Conservation (phyloP, 2,113 vertebrate species). For the Gallinago media region DNA sequence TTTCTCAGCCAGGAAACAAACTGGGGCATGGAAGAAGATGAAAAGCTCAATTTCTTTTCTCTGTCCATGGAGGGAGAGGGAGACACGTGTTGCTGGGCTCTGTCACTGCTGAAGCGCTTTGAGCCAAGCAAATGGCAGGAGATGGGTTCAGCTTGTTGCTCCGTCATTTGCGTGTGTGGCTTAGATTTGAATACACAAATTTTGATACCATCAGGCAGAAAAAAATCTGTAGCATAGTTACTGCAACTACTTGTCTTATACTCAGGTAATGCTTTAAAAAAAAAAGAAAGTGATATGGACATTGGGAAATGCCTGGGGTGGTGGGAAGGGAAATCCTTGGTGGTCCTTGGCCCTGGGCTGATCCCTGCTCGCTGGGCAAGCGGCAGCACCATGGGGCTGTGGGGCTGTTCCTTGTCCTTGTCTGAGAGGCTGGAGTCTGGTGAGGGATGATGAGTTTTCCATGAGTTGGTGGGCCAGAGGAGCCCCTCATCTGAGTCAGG, state of each 20-base stretch:
- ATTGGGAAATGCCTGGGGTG: background rate
- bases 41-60: background rate
- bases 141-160: background rate
- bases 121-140: background rate
- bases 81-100: accelerated
- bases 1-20: background rate
- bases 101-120: background rate
- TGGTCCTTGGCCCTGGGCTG: background rate
- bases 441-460: background rate
- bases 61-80: background rate
- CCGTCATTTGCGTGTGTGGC: background rate
- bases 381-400: accelerated
- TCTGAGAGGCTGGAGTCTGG: background rate
- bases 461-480: background rate
- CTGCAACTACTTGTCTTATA: background rate
- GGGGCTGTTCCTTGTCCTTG: background rate
- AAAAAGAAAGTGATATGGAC: accelerated
- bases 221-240: background rate
- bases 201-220: background rate
- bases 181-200: background rate
- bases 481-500: background rate
- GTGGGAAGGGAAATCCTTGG: background rate
- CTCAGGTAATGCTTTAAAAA: background rate
- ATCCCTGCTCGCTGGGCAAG: background rate
- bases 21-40: background rate